Conservation (phyloP, 2,797 vertebrate genomes). For the Trichosurus vulpecula region DNA sequence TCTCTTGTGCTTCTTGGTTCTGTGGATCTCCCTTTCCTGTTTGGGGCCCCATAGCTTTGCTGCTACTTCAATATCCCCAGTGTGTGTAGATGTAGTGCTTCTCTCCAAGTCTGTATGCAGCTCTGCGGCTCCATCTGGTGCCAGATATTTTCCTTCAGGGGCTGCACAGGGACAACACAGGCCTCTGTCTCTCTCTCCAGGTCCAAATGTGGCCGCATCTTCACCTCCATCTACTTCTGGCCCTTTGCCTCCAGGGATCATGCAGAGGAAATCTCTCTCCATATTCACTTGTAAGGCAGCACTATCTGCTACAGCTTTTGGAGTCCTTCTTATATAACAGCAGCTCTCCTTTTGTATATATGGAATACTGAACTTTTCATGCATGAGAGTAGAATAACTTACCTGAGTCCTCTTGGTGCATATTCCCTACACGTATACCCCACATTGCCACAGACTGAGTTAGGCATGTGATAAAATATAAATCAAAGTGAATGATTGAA, state of each 20-base stretch:
- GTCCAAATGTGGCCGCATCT: neutral
- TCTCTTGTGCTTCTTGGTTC: neutral
- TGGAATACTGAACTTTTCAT: neutral
- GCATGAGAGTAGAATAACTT: neutral
- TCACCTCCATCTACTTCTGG: neutral
- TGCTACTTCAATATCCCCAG: neutral
- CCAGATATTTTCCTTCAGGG: neutral
- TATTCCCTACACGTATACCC: neutral
- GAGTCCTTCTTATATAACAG: neutral
- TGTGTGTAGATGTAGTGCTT: neutral
- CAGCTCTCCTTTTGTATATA: neutral
- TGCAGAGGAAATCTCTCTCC: neutral
- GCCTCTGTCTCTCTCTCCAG: neutral
- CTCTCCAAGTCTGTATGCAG: neutral
- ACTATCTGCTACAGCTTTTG: neutral
- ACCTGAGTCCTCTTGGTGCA: neutral
- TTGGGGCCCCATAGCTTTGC: neutral
- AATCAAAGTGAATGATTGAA: conserved; percentile 1
- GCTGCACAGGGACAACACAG: too few species aligned
- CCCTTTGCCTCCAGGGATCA: neutral
- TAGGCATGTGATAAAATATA: neutral
- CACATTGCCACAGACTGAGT: neutral
- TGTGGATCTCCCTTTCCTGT: neutral
- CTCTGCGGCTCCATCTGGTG: neutral
- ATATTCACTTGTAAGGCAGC: neutral